These are phyloP conservation scores for Ornithoptera priamus DNA, from an alignment of 2,888 invertebrate species.

Conservation along the genomic window DNA sequence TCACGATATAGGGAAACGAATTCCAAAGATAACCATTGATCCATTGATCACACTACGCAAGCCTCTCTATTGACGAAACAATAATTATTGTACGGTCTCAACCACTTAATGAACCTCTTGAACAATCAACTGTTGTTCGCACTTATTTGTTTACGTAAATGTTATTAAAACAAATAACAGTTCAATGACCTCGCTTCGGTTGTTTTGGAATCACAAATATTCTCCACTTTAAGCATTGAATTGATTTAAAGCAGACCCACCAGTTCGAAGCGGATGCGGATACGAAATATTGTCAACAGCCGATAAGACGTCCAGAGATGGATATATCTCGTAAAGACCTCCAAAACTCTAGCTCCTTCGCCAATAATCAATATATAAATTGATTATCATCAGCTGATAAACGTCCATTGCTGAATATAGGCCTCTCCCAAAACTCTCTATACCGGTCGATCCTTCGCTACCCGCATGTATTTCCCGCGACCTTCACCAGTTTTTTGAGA, in stretches of 20 bases:
- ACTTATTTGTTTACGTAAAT: conserved; percentile 5
- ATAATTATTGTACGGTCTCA: background rate
- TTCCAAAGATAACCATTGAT: background rate
- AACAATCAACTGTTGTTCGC: conserved; percentile 12
- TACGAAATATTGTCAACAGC: background rate
- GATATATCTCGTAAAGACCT: too few species aligned
- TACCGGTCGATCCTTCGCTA: too few species aligned
- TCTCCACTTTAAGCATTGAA: conserved; percentile 4
- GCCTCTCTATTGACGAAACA: background rate
- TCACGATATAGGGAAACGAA: background rate
- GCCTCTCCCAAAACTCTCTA: too few species aligned
- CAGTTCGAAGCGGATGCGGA: background rate
- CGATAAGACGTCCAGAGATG: too few species aligned
- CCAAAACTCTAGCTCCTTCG: too few species aligned
- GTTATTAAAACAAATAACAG: conserved; percentile 21
- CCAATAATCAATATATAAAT: too few species aligned
- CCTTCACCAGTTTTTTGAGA: too few species aligned
- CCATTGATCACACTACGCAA: background rate
- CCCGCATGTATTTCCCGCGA: too few species aligned
- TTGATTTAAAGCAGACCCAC: background rate
- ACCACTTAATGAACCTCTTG: background rate
- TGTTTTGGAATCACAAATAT: conserved; percentile 11
- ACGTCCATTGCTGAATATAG: too few species aligned
- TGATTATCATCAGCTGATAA: too few species aligned
- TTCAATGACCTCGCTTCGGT: conserved; percentile 16